Percentiles rank a stretch among this genome's conserved stretches.
Evolutionary conservation across 2,113 vertebrate species (phyloP).

Genomic region (Clarias batrachus): DNA sequence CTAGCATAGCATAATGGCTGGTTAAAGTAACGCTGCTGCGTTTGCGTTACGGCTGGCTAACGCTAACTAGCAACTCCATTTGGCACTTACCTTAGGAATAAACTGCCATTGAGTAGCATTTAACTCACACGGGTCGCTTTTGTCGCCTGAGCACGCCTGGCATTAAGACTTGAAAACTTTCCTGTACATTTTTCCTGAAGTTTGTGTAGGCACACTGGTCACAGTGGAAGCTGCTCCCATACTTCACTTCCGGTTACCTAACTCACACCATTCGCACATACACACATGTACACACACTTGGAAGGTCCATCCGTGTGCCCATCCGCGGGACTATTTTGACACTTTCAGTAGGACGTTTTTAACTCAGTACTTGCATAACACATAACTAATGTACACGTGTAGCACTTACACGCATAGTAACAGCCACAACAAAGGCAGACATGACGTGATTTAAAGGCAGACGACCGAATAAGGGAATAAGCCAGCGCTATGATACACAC

Average conservation of each 20-base stretch:
- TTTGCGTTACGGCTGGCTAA: neutral
- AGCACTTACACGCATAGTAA: neutral
- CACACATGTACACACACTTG: constrained; percentile 53
- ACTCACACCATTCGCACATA: constrained; percentile 61
- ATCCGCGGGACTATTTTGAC: constrained; percentile 73
- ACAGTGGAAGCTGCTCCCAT: constrained; percentile 63
- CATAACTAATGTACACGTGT: neutral
- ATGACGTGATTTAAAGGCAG: neutral
- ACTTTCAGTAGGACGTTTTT: neutral
- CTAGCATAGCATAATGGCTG: constrained; percentile 24
- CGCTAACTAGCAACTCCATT: neutral
- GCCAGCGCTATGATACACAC: constrained; percentile 63
- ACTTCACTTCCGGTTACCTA: constrained; percentile 83
- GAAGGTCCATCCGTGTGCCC: constrained; percentile 75
- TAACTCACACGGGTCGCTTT: constrained; percentile 9
- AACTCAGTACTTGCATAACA: neutral
- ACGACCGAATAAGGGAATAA: neutral
- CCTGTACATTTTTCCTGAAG: constrained; percentile 30
- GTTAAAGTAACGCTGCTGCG: neutral
- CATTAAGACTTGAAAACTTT: constrained; percentile 8
- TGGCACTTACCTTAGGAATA: constrained; percentile 22
- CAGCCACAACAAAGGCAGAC: neutral
- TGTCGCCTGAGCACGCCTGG: neutral
- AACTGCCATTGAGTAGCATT: constrained; percentile 7
- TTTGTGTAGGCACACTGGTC: constrained; percentile 54